Percentiles rank a stretch among this genome's conserved stretches.
Evolutionary conservation across 2,888 invertebrate species (phyloP).

Genomic region (Strigamia transsilvanica): DNA sequence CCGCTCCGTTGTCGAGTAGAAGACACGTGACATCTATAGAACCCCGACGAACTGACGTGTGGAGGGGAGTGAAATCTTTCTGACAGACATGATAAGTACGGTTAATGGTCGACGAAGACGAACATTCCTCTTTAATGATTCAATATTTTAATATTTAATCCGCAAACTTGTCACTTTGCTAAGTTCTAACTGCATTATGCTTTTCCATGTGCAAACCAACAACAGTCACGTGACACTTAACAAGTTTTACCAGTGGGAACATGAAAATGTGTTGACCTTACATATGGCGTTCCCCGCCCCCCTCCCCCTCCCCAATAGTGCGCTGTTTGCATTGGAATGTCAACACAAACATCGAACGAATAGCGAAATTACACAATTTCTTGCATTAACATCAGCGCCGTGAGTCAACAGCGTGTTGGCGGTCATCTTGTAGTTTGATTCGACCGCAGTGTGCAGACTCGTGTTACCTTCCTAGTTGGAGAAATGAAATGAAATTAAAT

Average conservation of each 20-base stretch:
- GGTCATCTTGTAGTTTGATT: conserved; percentile 74
- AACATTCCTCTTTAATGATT: too few species aligned
- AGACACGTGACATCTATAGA: conserved; percentile 60
- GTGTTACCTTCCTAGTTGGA: not conserved
- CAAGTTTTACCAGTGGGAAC: too few species aligned
- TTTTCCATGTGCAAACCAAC: too few species aligned
- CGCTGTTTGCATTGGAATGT: too few species aligned
- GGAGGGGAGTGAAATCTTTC: conserved; percentile 64
- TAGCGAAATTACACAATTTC: conserved; percentile 77
- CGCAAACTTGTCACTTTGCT: too few species aligned
- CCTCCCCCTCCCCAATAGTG: too few species aligned
- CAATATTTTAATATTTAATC: too few species aligned
- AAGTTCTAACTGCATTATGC: too few species aligned
- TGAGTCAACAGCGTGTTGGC: conserved; percentile 74
- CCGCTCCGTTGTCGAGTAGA: conserved; percentile 61
- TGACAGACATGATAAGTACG: conserved; percentile 57
- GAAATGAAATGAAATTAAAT: not conserved
- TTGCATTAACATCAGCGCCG: conserved; percentile 76
- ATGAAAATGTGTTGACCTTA: too few species aligned
- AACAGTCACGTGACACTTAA: too few species aligned
- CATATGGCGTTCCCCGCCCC: too few species aligned
- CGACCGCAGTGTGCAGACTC: conserved; percentile 81
- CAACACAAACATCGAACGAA: too few species aligned
- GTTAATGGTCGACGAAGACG: not conserved
- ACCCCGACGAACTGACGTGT: conserved; percentile 62